These are phyloP conservation scores for Helicorthomorpha holstii DNA, from an alignment of 1,140 invertebrate genomes.

Conservation along the genomic window DNA sequence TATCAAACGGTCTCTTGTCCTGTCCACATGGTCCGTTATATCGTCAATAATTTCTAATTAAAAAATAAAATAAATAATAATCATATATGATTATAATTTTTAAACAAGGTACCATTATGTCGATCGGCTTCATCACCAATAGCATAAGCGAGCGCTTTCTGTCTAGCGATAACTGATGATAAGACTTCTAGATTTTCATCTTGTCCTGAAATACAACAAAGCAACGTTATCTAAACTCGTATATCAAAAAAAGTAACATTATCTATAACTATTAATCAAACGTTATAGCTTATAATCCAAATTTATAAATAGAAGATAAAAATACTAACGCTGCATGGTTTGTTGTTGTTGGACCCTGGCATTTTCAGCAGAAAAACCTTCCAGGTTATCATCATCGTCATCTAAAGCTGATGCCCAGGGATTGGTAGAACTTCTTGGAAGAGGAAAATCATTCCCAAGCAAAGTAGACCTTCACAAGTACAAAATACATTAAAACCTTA, in stretches of 20 bases:
- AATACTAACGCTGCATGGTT: not conserved
- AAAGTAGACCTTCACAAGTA: not conserved
- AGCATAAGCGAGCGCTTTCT: constrained; percentile 54
- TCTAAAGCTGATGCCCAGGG: not conserved
- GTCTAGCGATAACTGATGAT: constrained; percentile 52
- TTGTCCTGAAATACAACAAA: constrained; percentile 39
- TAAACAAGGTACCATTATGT: constrained; percentile 45
- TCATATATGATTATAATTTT: constrained; percentile 2
- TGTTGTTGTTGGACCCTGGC: constrained; percentile 21
- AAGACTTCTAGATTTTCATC: constrained; percentile 55
- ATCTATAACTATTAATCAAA: not conserved
- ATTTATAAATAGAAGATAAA: constrained; percentile 6
- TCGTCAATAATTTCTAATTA: constrained; percentile 55
- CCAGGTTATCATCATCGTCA: constrained; percentile 18
- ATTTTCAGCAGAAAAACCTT: constrained; percentile 15
- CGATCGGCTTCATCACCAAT: constrained; percentile 57
- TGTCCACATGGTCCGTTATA: constrained; percentile 51
- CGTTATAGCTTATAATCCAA: not conserved
- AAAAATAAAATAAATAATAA: constrained; percentile 11
- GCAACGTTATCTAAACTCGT: not conserved
- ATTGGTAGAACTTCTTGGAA: not conserved
- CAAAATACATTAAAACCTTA: too few species aligned
- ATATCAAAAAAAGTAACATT: constrained; percentile 15
- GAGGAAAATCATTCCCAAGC: not conserved
- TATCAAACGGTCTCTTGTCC: constrained; percentile 43